phyloP scores from a whole-genome alignment of 2,888 invertebrate species.

The Taenaris catops region DNA sequence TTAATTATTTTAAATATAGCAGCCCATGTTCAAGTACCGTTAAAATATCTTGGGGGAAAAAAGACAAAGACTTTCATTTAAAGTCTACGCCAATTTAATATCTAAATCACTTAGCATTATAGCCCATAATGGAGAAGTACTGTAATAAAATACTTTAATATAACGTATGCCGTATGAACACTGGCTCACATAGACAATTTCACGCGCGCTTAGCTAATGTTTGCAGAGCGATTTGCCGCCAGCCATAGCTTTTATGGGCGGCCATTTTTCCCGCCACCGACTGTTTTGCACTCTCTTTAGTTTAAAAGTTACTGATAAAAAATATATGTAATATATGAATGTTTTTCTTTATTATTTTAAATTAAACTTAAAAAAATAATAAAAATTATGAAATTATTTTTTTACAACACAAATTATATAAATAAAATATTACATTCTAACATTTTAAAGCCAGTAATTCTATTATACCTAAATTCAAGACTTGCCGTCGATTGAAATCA shows the following conservation, averaged over 20 bases:
- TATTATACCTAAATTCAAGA: too few species aligned
- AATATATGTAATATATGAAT: too few species aligned
- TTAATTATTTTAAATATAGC: too few species aligned
- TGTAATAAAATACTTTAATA: constrained; percentile 33
- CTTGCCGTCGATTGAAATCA: too few species aligned
- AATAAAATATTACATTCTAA: too few species aligned
- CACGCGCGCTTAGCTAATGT: constrained; percentile 67
- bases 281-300: constrained; percentile 13
- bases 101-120: constrained; percentile 2
- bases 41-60: not conserved
- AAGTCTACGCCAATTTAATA: not conserved
- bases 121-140: constrained; percentile 10
- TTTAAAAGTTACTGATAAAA: too few species aligned
- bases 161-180: constrained; percentile 48
- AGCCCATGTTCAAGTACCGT: not conserved
- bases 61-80: not conserved
- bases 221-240: constrained; percentile 64
- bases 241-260: constrained; percentile 32
- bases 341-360: too few species aligned
- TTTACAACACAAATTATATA: too few species aligned
- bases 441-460: too few species aligned
- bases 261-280: constrained; percentile 25
- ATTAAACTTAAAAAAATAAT: too few species aligned
- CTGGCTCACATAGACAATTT: constrained; percentile 55
- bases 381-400: too few species aligned